Evolutionary conservation across 2,113 vertebrate species (phyloP).

Genomic region (Lamprologus speciosus): DNA sequence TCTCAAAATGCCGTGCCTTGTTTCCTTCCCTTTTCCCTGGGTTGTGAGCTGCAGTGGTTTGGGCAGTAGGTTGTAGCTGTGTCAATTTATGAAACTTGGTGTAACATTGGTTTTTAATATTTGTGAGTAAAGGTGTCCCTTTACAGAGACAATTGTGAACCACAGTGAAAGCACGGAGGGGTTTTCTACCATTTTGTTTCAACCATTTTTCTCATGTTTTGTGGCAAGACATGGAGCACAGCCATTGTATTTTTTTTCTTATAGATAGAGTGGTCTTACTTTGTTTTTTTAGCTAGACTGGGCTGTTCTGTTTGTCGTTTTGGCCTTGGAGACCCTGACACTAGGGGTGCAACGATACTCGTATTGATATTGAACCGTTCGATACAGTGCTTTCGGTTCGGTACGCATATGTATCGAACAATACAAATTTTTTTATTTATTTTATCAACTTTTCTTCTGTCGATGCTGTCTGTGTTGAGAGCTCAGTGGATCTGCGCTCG

Average conservation of each 20-base stretch:
- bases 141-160: background rate
- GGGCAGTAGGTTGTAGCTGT: background rate
- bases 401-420: background rate
- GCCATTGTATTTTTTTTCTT: background rate
- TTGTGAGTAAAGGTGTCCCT: background rate
- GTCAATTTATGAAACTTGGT: background rate
- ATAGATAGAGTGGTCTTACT: background rate
- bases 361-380: background rate
- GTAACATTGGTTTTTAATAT: background rate
- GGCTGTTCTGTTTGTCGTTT: background rate
- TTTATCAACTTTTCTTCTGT: background rate
- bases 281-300: background rate
- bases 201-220: background rate
- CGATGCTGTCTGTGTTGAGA: background rate
- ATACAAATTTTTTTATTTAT: rapidly evolving
- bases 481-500: rapidly evolving
- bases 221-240: background rate
- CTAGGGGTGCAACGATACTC: background rate
- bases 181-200: background rate
- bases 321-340: background rate
- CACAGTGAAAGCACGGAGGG: background rate
- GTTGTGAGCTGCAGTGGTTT: background rate
- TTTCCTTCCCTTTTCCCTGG: background rate
- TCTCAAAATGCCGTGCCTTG: rapidly evolving
- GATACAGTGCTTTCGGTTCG: background rate